These are phyloP conservation scores for Catocala fraxini DNA, from an alignment of 2,888 invertebrate genomes.

Conservation along the genomic window DNA sequence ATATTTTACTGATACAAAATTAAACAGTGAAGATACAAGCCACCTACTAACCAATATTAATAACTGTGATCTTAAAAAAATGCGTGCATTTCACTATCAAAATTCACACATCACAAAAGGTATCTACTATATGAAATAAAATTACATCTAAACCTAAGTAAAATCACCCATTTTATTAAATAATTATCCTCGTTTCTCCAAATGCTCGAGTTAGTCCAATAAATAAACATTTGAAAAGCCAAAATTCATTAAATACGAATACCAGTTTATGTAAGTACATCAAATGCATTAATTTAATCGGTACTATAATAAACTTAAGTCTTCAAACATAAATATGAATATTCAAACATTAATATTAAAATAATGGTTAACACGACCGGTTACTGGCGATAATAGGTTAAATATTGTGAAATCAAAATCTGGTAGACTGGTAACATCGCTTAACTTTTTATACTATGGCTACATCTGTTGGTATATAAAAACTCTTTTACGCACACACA, in stretches of 20 bases:
- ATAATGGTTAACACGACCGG: conserved; percentile 19
- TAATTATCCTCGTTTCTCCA: too few relatives aligned
- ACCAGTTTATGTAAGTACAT: background rate
- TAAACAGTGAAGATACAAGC: too few relatives aligned
- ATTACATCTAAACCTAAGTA: too few relatives aligned
- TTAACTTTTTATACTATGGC: background rate
- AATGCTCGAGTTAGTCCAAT: background rate
- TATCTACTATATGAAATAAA: too few relatives aligned
- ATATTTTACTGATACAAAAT: too few relatives aligned
- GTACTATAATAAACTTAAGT: conserved; percentile 25
- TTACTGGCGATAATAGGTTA: conserved; percentile 18
- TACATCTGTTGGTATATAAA: background rate
- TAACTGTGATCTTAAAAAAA: too few relatives aligned
- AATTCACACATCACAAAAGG: too few relatives aligned
- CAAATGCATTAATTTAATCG: conserved; percentile 14
- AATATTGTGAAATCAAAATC: conserved; percentile 18
- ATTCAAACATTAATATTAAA: conserved; percentile 31
- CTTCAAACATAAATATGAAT: conserved; percentile 29
- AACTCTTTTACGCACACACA: background rate
- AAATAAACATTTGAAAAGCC: background rate
- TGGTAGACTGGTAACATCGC: background rate
- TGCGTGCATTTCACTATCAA: too few relatives aligned
- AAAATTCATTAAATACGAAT: background rate
- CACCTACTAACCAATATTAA: too few relatives aligned
- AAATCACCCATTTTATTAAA: too few relatives aligned